phyloP scores from a whole-genome alignment of 2,797 vertebrate species.

The Zalophus californianus region DNA sequence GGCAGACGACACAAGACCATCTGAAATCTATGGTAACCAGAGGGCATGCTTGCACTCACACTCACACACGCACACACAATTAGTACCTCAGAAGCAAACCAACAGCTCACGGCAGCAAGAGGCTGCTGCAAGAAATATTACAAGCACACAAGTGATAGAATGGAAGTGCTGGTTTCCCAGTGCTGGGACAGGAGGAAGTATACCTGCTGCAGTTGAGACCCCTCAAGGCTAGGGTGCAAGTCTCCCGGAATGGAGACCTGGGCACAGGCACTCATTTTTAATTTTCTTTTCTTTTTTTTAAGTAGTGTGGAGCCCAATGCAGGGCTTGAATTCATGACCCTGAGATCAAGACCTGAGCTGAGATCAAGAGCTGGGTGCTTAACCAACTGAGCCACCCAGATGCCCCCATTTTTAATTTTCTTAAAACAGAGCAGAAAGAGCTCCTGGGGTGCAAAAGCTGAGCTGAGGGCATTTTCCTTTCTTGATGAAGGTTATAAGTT shows the following conservation, averaged over 20 bases:
- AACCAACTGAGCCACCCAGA: background rate
- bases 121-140: background rate
- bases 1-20: background rate
- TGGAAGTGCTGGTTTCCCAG: background rate
- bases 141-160: background rate
- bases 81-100: background rate
- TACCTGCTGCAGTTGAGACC: background rate
- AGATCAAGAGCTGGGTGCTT: background rate
- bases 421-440: background rate
- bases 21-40: background rate
- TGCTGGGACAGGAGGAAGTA: background rate
- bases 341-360: background rate
- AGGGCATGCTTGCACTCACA: accelerated
- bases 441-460: background rate
- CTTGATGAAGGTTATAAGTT: background rate
- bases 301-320: background rate
- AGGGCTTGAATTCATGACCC: background rate
- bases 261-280: background rate
- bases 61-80: background rate
- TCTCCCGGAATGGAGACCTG: background rate
- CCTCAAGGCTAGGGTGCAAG: background rate
- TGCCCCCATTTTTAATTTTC: background rate
- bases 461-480: background rate
- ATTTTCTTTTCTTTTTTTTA: background rate
- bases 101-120: background rate